These are phyloP conservation scores for Urocyon cinereoargenteus DNA, from an alignment of 2,797 vertebrate species.

Conservation along the genomic window DNA sequence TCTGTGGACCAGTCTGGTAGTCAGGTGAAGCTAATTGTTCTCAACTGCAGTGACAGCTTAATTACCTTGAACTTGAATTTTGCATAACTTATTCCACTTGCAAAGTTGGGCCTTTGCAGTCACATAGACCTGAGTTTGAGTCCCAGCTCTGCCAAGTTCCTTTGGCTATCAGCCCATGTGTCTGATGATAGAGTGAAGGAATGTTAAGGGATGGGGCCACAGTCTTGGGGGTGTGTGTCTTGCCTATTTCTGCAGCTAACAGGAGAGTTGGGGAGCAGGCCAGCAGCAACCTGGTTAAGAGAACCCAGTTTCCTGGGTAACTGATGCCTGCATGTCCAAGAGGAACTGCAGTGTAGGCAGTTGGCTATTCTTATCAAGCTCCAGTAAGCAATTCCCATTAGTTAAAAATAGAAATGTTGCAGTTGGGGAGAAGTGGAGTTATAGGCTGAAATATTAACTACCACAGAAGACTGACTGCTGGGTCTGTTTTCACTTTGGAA, in stretches of 20 bases:
- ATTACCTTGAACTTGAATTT: slow-evolving; percentile 71
- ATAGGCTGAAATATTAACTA: slow-evolving; percentile 74
- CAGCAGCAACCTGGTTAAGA: slow-evolving; percentile 58
- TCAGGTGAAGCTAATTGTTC: slow-evolving; percentile 78
- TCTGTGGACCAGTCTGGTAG: slow-evolving; percentile 78
- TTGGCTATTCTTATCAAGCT: slow-evolving; percentile 84
- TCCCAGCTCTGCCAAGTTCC: slow-evolving; percentile 3
- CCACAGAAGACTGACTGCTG: slow-evolving; percentile 61
- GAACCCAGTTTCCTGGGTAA: slow-evolving; percentile 87
- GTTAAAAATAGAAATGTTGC: slow-evolving; percentile 86
- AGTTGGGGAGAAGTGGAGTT: slow-evolving; percentile 74
- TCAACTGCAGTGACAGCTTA: slow-evolving; percentile 69
- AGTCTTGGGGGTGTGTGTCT: background rate
- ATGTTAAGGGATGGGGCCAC: background rate
- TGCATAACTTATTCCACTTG: slow-evolving; percentile 58
- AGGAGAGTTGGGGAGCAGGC: slow-evolving; percentile 37
- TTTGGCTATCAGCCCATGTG: background rate
- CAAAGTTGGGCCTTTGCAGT: slow-evolving; percentile 52
- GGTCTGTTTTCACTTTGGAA: slow-evolving; percentile 50
- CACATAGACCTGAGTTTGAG: slow-evolving; percentile 53
- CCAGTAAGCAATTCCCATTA: slow-evolving; percentile 84
- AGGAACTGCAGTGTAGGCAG: slow-evolving; percentile 83
- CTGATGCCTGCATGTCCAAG: slow-evolving; percentile 80
- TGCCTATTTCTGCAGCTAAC: slow-evolving; percentile 43
- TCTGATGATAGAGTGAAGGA: background rate